phyloP scores from a whole-genome alignment of 2,888 invertebrate genomes.

The Ophion ventricosus region DNA sequence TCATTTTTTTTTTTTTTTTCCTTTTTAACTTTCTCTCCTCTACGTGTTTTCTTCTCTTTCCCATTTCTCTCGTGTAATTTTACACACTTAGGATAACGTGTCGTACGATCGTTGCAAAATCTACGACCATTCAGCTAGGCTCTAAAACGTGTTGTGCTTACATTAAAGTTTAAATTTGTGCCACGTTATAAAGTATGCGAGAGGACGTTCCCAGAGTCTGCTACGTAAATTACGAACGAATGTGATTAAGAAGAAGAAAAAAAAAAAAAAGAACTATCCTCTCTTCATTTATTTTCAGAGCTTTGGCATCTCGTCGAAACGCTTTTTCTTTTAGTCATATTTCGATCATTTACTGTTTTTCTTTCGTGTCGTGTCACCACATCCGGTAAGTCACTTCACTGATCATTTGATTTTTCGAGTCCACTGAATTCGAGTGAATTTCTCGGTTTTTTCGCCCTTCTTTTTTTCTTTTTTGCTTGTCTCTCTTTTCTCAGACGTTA shows the following conservation, averaged over 20 bases:
- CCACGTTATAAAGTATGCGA: constrained; percentile 62
- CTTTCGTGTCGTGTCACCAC: constrained; percentile 24
- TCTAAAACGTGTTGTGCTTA: constrained; percentile 64
- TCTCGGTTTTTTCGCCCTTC: constrained; percentile 4
- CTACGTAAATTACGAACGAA: constrained; percentile 49
- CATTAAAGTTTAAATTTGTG: constrained; percentile 64
- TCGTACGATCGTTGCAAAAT: constrained; percentile 57
- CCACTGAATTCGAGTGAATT: constrained; percentile 40
- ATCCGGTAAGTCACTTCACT: constrained; percentile 41
- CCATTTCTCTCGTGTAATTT: constrained; percentile 35
- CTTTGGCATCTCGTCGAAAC: constrained; percentile 62
- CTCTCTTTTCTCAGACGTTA: constrained; percentile 65
- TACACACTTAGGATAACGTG: constrained; percentile 33
- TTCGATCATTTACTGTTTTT: constrained; percentile 32
- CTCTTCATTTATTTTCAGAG: constrained; percentile 52
- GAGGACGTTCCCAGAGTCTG: constrained; percentile 46
- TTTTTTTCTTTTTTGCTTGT: constrained; percentile 29
- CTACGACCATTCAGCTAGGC: constrained; percentile 56
- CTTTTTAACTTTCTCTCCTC: no score
- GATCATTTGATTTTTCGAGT: constrained; percentile 59
- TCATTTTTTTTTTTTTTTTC: background rate
- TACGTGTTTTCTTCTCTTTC: background rate
- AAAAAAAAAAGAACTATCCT: constrained; percentile 46
- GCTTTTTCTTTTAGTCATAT: constrained; percentile 38
- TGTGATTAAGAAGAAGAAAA: constrained; percentile 19